Conservation (phyloP, 2,797 vertebrate species). For the Ambastaia sidthimunki region DNA sequence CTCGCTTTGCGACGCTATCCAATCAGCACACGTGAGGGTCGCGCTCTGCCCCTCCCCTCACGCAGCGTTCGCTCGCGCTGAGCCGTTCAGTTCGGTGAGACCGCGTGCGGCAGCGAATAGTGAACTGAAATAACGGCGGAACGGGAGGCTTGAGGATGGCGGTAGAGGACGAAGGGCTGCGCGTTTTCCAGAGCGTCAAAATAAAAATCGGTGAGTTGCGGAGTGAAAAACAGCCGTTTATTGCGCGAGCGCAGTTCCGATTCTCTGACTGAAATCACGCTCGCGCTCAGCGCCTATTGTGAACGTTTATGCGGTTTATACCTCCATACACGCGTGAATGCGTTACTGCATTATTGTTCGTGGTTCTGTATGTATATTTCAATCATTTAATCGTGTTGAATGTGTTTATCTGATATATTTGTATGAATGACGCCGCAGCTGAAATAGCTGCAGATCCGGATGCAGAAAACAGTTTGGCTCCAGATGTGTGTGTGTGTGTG, state of each 20-base stretch:
- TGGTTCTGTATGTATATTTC: not conserved
- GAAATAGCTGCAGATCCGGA: constrained; percentile 65
- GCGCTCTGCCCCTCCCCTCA: constrained; percentile 62
- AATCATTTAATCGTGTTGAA: not conserved
- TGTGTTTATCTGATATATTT: not conserved
- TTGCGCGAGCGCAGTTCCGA: too few species aligned
- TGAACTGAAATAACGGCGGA: constrained; percentile 64
- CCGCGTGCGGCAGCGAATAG: constrained; percentile 65
- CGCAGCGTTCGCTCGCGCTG: constrained; percentile 54
- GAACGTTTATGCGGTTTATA: not conserved
- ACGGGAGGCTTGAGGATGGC: too few species aligned
- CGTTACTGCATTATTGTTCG: too few species aligned
- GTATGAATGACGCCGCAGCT: constrained; percentile 15
- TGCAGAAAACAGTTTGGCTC: constrained; percentile 52
- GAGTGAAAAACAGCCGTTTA: too few species aligned
- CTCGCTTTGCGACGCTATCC: constrained; percentile 42
- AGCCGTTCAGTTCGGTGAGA: constrained; percentile 62
- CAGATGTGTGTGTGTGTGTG: too few species aligned
- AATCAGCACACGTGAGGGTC: constrained; percentile 55
- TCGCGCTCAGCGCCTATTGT: constrained; percentile 60
- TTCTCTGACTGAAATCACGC: constrained; percentile 75
- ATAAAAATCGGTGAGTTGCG: constrained; percentile 92
- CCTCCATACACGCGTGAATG: not conserved
- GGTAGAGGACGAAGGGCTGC: constrained; percentile 96
- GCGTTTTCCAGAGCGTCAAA: constrained; percentile 97